phyloP scores from a whole-genome alignment of 2,888 invertebrate species.

The Anaspis maculata region DNA sequence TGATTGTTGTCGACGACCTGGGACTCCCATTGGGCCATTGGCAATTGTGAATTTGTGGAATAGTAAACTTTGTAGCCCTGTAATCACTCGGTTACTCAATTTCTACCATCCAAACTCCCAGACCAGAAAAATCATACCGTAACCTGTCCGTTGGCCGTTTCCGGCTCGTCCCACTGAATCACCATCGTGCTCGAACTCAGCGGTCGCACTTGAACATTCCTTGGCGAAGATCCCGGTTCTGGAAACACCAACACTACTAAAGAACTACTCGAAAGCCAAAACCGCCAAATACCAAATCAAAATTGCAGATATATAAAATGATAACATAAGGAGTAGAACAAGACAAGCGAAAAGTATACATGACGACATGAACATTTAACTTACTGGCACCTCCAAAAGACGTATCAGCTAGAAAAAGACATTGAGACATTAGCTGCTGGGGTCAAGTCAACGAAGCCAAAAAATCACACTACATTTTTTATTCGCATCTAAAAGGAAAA shows the following conservation, averaged over 20 bases:
- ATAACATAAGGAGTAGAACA: too few species aligned
- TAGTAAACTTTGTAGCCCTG: constrained; percentile 98
- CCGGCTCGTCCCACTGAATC: constrained; percentile 97
- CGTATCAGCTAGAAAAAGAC: constrained; percentile 38
- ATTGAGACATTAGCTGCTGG: too few species aligned
- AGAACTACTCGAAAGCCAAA: not conserved
- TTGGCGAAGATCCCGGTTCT: constrained; percentile 95
- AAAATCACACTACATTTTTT: too few species aligned
- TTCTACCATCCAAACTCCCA: not conserved
- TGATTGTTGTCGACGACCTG: constrained; percentile 91
- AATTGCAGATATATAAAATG: not conserved
- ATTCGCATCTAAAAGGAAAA: too few species aligned
- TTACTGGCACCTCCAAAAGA: constrained; percentile 53
- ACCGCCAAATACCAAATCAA: too few species aligned
- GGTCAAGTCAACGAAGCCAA: too few species aligned
- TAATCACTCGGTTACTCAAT: too few species aligned
- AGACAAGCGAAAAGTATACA: too few species aligned
- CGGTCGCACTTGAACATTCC: constrained; percentile 88
- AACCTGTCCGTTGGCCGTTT: constrained; percentile 94
- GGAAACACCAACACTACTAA: too few species aligned
- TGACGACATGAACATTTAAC: constrained; percentile 34
- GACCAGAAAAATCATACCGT: constrained; percentile 59
- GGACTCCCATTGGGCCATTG: constrained; percentile 84
- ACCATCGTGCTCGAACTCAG: constrained; percentile 94
- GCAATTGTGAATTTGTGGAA: constrained; percentile 79